Percentiles rank a stretch among this genome's conserved stretches.
phyloP scores from a whole-genome alignment of 2,888 invertebrate genomes.

The Silvanus unidentatus region DNA sequence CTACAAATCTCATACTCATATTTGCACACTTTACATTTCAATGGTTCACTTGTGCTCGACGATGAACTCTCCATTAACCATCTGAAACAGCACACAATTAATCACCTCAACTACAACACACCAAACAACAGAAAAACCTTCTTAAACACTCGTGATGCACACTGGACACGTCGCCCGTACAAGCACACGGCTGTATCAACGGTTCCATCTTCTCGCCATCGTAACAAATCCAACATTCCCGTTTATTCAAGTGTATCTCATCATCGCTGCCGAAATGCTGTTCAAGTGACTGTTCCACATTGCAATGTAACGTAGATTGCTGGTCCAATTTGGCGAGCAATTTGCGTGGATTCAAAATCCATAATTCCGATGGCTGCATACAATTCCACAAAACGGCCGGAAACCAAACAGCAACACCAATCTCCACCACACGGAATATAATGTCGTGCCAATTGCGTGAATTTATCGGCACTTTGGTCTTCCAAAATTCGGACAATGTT shows the following conservation, averaged over 20 bases:
- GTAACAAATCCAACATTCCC: constrained; percentile 93
- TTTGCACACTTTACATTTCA: constrained; percentile 78
- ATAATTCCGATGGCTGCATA: constrained; percentile 86
- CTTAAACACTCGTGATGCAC: constrained; percentile 89
- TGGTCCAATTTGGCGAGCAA: constrained; percentile 56
- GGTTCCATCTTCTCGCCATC: constrained; percentile 74
- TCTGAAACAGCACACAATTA: constrained; percentile 14
- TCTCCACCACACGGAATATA: constrained; percentile 84
- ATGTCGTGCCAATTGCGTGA: constrained; percentile 91
- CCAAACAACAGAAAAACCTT: constrained; percentile 39
- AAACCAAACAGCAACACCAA: constrained; percentile 91
- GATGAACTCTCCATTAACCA: constrained; percentile 76
- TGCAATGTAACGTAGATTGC: constrained; percentile 24
- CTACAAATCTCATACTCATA: constrained; percentile 74
- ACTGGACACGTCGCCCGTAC: constrained; percentile 86
- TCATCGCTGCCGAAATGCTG: constrained; percentile 34
- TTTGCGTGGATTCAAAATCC: constrained; percentile 88
- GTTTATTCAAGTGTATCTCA: constrained; percentile 52
- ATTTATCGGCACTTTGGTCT: constrained; percentile 78
- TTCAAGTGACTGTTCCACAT: constrained; percentile 3
- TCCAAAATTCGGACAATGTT: constrained; percentile 89
- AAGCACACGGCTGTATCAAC: constrained; percentile 83
- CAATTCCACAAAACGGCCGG: constrained; percentile 95
- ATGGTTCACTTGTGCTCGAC: constrained; percentile 29
- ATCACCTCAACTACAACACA: neutral